Conservation (phyloP, 2,113 vertebrate genomes). For the Ailuropoda melanoleuca region DNA sequence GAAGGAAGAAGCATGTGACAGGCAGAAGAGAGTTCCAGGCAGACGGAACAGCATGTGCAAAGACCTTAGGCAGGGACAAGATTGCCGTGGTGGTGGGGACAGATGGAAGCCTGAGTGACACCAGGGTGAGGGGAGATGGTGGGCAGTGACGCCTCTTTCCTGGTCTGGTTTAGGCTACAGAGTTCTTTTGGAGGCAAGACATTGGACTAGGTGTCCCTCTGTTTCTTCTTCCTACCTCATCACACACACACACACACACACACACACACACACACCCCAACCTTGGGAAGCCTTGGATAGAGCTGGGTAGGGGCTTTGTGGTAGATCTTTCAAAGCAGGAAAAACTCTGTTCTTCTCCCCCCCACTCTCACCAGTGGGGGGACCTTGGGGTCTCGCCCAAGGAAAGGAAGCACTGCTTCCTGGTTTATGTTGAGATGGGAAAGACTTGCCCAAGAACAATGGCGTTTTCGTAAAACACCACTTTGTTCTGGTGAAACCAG, state of each 20-base stretch:
- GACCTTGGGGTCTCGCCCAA: conserved; percentile 74
- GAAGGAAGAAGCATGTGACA: background rate
- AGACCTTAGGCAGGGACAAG: background rate
- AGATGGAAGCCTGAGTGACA: background rate
- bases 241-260: background rate
- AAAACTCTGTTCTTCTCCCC: conserved; percentile 65
- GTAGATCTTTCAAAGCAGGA: conserved; percentile 52
- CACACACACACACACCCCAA: background rate
- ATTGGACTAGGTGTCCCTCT: background rate
- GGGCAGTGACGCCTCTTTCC: background rate
- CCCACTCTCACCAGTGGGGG: conserved; percentile 41
- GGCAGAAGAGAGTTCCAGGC: background rate
- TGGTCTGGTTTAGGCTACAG: background rate
- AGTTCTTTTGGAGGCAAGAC: background rate
- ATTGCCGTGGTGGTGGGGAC: background rate
- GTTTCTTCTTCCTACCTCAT: background rate
- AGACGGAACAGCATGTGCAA: background rate
- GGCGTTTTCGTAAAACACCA: conserved; percentile 75
- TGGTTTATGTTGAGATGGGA: conserved; percentile 80
- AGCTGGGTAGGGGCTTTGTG: background rate
- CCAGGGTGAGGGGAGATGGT: background rate
- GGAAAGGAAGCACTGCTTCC: conserved; percentile 78
- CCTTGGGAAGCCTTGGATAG: background rate
- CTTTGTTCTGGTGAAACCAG: conserved; percentile 79
- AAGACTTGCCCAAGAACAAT: conserved; percentile 79